These are phyloP conservation scores for Thamnophis sirtalis DNA, from an alignment of 2,113 vertebrate genomes.

Conservation along the genomic window DNA sequence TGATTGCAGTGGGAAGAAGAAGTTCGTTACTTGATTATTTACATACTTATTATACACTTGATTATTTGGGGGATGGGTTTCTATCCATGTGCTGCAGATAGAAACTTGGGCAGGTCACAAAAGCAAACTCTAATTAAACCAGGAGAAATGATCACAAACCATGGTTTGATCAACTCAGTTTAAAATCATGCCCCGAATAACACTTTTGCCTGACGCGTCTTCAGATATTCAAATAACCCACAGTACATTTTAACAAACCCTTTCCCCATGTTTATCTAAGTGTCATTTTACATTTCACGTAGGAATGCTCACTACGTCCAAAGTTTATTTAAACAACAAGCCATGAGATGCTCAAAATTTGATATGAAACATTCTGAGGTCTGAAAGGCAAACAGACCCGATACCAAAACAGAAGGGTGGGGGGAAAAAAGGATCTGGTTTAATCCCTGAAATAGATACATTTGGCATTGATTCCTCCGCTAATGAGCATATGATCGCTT, in stretches of 20 bases:
- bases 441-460: conserved; percentile 76
- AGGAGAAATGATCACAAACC: neutral
- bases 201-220: neutral
- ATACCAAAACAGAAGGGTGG: conserved; percentile 44
- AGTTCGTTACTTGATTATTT: neutral
- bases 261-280: conserved; percentile 51
- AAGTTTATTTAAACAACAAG: conserved; percentile 62
- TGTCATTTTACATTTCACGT: conserved; percentile 27
- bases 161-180: neutral
- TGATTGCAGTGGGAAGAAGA: neutral
- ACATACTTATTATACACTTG: too few species aligned
- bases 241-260: neutral
- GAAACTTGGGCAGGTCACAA: neutral
- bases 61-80: too few species aligned
- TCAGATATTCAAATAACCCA: neutral
- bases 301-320: conserved; percentile 57
- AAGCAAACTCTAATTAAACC: neutral
- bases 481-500: conserved; percentile 73
- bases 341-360: conserved; percentile 60
- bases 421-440: conserved; percentile 62
- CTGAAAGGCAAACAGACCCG: conserved; percentile 69
- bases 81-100: neutral
- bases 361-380: conserved; percentile 62
- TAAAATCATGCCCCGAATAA: neutral
- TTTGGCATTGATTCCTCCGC: conserved; percentile 78